Conservation (phyloP, 2,888 invertebrate species). For the Perizoma affinitatum region DNA sequence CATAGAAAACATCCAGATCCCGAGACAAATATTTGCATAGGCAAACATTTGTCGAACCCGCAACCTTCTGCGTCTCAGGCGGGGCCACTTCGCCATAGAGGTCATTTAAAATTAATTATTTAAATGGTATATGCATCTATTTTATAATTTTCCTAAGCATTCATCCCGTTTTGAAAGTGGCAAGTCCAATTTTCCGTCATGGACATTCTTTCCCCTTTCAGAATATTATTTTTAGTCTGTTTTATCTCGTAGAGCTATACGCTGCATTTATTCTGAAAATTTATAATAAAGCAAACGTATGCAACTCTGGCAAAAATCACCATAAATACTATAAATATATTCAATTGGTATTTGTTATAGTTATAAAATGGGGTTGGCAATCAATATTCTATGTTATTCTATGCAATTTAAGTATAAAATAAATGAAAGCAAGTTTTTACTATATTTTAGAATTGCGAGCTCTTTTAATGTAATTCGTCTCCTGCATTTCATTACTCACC, state of each 20-base stretch:
- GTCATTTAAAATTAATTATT: no score
- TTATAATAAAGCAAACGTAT: conserved; percentile 10
- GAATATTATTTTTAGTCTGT: conserved; percentile 11
- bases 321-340: no score
- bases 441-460: conserved; percentile 26
- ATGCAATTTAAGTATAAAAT: conserved; percentile 26
- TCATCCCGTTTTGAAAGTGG: neutral
- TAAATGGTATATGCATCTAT: no score
- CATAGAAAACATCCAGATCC: no score
- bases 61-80: no score
- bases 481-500: conserved; percentile 32
- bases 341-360: no score
- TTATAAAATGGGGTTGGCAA: conserved; percentile 22
- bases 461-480: conserved; percentile 31
- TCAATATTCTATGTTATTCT: conserved; percentile 23
- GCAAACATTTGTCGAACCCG: no score
- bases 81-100: no score
- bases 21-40: no score
- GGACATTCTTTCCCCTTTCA: conserved; percentile 7
- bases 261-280: neutral
- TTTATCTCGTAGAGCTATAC: conserved; percentile 3
- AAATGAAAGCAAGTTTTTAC: no score
- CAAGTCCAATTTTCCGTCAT: neutral
- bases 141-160: neutral
- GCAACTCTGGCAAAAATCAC: conserved; percentile 7